Conservation (phyloP, 2,113 vertebrate genomes). For the Ciconia boyciana region DNA sequence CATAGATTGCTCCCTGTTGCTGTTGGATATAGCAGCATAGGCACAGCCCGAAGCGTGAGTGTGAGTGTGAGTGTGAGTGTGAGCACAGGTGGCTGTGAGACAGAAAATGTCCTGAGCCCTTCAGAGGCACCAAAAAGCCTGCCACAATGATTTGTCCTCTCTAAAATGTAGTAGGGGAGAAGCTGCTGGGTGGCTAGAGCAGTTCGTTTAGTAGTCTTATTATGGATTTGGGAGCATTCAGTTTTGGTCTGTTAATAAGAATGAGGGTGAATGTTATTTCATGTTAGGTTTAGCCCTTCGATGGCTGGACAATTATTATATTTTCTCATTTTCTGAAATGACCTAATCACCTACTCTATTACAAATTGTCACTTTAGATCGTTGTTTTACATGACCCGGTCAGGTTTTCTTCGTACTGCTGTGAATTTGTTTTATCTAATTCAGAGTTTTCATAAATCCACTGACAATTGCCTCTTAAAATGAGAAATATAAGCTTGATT, state of each 20-base stretch:
- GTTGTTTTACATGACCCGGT: neutral
- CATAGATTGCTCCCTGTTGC: neutral
- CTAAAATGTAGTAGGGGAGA: neutral
- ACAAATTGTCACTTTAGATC: neutral
- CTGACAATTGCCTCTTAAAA: neutral
- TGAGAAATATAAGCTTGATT: neutral
- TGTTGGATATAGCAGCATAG: neutral
- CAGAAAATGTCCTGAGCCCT: neutral
- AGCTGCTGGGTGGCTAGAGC: neutral
- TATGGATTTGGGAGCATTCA: neutral
- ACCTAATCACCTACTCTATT: constrained; percentile 21
- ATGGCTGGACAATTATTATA: neutral
- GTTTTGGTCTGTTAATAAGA: neutral
- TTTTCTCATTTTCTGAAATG: constrained; percentile 24
- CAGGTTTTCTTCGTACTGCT: neutral
- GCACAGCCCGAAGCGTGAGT: neutral
- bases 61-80: neutral
- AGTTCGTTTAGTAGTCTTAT: neutral
- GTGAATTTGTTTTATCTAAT: neutral
- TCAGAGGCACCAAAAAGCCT: neutral
- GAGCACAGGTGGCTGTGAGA: neutral
- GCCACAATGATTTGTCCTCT: neutral
- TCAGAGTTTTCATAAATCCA: neutral
- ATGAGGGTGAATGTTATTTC: neutral
- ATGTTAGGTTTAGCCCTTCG: neutral